phyloP scores from a whole-genome alignment of 2,888 invertebrate genomes.

The Philhelius pedissequus region DNA sequence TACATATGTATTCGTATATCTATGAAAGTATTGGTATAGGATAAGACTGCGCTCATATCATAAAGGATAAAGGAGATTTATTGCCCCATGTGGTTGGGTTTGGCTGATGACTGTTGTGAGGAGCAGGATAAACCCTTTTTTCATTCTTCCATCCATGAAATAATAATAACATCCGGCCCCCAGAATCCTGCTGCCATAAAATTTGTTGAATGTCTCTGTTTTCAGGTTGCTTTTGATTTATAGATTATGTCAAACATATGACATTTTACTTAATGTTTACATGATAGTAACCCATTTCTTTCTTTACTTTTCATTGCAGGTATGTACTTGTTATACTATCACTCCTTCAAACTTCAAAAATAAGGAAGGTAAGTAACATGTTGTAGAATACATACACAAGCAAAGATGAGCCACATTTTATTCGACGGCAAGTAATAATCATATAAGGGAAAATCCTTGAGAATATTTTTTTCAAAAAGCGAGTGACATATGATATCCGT shows the following conservation, averaged over 20 bases:
- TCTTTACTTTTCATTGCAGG: conserved; percentile 65
- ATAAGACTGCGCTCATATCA: too few species aligned
- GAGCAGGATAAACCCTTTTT: not conserved
- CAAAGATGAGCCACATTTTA: conserved; percentile 36
- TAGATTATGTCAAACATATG: conserved; percentile 63
- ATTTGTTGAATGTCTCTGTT: conserved; percentile 20
- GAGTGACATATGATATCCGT: conserved; percentile 40
- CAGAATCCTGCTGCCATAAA: conserved; percentile 34
- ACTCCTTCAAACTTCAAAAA: not conserved
- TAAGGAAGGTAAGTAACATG: conserved; percentile 49
- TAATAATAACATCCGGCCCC: conserved; percentile 55
- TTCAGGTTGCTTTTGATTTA: conserved; percentile 47
- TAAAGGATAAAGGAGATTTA: conserved; percentile 46
- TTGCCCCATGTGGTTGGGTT: conserved; percentile 46
- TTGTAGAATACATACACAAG: conserved; percentile 12
- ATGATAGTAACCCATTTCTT: conserved; percentile 57
- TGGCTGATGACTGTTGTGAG: not conserved
- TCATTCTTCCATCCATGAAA: conserved; percentile 17
- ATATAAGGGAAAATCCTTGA: conserved; percentile 20
- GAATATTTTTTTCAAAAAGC: conserved; percentile 26
- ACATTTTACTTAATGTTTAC: conserved; percentile 60
- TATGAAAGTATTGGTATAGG: not conserved
- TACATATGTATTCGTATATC: not conserved
- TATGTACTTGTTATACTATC: conserved; percentile 59
- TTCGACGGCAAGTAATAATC: conserved; percentile 26